Percentiles rank a stretch among this genome's conserved stretches.
These are phyloP conservation scores for Scaptomyza parva DNA, from an alignment of 2,888 invertebrate species.

Conservation along the genomic window DNA sequence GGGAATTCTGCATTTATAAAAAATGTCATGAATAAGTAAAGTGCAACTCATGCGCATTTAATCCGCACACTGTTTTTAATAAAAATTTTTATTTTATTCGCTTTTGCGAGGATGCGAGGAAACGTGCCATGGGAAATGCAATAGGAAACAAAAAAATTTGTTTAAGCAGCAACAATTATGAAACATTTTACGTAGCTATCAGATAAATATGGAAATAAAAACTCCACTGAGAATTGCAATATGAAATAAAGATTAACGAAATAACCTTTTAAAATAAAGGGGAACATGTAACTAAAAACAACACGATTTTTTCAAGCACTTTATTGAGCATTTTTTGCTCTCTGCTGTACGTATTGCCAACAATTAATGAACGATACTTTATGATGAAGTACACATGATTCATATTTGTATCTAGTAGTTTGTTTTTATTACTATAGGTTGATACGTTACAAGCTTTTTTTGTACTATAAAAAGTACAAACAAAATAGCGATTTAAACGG, in stretches of 20 bases:
- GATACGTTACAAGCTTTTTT: too few relatives aligned
- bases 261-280: background rate
- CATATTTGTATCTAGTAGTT: too few relatives aligned
- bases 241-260: background rate
- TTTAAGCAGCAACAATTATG: background rate
- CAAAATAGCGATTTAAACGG: too few relatives aligned
- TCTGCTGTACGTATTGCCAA: too few relatives aligned
- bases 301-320: too few relatives aligned
- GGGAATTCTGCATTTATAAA: background rate
- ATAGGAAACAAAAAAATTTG: background rate
- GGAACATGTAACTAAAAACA: too few relatives aligned
- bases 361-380: too few relatives aligned
- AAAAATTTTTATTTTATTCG: background rate
- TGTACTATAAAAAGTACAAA: too few relatives aligned
- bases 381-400: too few relatives aligned
- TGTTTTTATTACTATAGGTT: too few relatives aligned
- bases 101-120: background rate
- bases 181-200: background rate
- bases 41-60: background rate
- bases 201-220: background rate
- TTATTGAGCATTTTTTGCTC: too few relatives aligned
- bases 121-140: background rate
- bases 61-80: background rate
- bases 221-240: background rate
- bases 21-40: constrained; percentile 4